Percentiles rank a stretch among this genome's conserved stretches.
Evolutionary conservation across 1,140 invertebrate species (phyloP).

Genomic region (Latrodectus geometricus): DNA sequence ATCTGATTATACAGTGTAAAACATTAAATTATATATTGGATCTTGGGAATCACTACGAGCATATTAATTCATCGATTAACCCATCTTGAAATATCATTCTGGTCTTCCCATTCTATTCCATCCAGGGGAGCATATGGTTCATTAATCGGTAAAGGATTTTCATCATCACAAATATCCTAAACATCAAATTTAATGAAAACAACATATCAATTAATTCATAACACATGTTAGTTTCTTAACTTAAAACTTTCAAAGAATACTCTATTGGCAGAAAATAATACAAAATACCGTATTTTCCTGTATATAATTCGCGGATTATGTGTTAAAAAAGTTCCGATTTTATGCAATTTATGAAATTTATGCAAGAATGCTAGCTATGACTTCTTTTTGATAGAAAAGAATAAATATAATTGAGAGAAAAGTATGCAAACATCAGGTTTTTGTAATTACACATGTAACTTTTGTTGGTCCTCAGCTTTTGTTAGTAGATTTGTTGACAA

Average conservation of each 20-base stretch:
- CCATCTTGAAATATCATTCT: constrained; percentile 33
- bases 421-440: too few species aligned
- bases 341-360: too few species aligned
- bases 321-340: too few species aligned
- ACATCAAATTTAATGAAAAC: not conserved
- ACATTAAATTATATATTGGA: constrained; percentile 13
- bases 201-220: too few species aligned
- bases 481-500: too few species aligned
- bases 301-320: too few species aligned
- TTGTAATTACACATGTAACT: too few species aligned
- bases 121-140: constrained; percentile 4
- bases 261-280: not conserved
- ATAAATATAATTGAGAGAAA: too few species aligned
- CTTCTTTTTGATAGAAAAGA: too few species aligned
- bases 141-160: not conserved
- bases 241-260: not conserved
- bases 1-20: not conserved
- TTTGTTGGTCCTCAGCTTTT: too few species aligned
- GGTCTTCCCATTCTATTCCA: constrained; percentile 52
- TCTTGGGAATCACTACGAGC: not conserved
- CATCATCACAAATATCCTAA: not conserved
- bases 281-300: not conserved
- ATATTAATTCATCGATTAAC: constrained; percentile 53
- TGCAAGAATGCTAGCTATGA: too few species aligned
- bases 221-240: too few species aligned